phyloP scores from a whole-genome alignment of 2,797 vertebrate species.

The Brachymystax lenok region DNA sequence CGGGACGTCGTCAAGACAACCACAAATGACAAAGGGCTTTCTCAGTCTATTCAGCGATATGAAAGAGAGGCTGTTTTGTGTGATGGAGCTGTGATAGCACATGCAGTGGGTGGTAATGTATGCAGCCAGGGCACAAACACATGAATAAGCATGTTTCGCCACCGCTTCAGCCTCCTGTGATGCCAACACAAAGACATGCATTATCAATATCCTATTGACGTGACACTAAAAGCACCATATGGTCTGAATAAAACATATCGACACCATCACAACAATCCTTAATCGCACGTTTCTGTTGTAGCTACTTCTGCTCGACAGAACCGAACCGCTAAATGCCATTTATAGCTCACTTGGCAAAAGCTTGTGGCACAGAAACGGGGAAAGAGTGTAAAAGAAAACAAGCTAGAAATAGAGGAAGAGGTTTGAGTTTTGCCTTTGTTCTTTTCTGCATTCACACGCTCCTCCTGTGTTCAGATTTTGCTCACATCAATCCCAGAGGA shows the following conservation, averaged over 20 bases:
- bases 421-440: background rate
- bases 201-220: constrained; percentile 21
- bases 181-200: constrained; percentile 22
- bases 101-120: constrained; percentile 51
- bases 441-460: background rate
- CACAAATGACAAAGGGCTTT: constrained; percentile 73
- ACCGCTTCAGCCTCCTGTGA: constrained; percentile 21
- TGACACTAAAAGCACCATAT: background rate
- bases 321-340: background rate
- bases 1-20: constrained; percentile 78
- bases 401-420: background rate
- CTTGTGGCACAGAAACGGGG: background rate
- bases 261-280: background rate
- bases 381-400: background rate
- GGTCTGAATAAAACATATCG: background rate
- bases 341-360: background rate
- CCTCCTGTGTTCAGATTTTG: background rate
- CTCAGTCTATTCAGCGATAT: constrained; percentile 70
- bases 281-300: background rate
- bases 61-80: constrained; percentile 67
- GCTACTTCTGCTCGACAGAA: background rate
- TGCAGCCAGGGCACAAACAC: constrained; percentile 51
- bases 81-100: constrained; percentile 15
- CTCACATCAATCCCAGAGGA: background rate
- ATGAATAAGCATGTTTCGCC: constrained; percentile 38